Conservation (phyloP, 2,113 vertebrate genomes). For the Salvelinus sp. region DNA sequence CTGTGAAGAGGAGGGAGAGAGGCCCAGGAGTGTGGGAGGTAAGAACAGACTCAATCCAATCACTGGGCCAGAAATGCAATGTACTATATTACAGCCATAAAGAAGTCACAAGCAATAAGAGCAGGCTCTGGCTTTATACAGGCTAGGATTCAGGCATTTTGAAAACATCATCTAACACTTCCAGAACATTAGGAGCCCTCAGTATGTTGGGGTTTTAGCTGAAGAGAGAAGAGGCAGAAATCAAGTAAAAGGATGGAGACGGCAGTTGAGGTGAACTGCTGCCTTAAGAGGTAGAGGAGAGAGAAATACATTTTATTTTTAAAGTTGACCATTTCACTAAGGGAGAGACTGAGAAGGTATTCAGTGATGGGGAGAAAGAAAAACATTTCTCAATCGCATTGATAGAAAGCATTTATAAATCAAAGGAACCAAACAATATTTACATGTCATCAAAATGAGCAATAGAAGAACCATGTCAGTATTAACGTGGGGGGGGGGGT, state of each 20-base stretch:
- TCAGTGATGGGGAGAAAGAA: neutral
- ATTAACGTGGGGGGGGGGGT: neutral
- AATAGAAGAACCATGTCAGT: neutral
- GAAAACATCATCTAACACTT: neutral
- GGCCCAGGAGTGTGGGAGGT: neutral
- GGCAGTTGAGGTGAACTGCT: neutral
- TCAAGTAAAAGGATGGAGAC: neutral
- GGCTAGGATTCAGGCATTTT: neutral
- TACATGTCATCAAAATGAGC: neutral
- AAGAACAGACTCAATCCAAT: neutral
- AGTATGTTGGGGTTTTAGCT: neutral
- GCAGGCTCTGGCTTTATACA: neutral
- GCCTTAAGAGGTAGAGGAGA: neutral
- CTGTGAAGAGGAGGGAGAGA: slow-evolving; percentile 61
- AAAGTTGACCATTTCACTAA: neutral
- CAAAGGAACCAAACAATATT: neutral
- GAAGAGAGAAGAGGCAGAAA: neutral
- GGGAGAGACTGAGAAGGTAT: neutral
- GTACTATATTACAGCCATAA: neutral
- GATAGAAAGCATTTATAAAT: neutral
- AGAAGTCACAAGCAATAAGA: neutral
- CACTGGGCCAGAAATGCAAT: neutral
- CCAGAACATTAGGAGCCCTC: neutral
- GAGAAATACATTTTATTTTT: neutral
- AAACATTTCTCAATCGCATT: neutral